Evolutionary conservation across 2,113 vertebrate genomes (phyloP), one percentile per base, ranked within the genome.

Genomic region (Microtus ochrogaster): DNA sequence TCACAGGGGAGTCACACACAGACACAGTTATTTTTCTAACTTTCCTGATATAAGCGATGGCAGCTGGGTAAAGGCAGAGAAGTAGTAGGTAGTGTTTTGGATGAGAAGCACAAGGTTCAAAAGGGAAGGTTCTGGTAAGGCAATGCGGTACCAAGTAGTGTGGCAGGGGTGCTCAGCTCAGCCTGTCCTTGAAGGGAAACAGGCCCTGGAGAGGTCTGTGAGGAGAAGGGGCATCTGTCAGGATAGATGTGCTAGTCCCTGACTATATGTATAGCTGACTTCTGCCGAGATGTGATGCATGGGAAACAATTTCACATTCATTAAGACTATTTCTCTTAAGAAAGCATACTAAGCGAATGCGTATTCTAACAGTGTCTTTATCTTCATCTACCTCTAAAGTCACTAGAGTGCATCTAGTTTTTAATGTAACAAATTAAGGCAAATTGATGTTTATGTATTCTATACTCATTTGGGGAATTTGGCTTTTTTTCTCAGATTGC

Each of bases 241-340:
- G 3, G 10, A n/a, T 6, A 3, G 30, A 0, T 12, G 33, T 66
- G 24, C 52, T 63, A 22, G 30, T 24, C 65, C 47, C n/a, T 61
- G 73, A 2, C 13, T n/a, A 39, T n/a, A 39, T 3, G 7, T 19
- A 9, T 22, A 17, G 10, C 24, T 72, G 66, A 61, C 19, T 77
- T 83, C n/a, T 24, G 2, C 14, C 16, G 0, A 13, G n/a, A 2
- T 4, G 11, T 17, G 30, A 17, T 39, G 11, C 14, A 26, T 24
- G 47, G n/a, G 70, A 65, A n/a, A 19, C 49, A 13, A 36, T 30
- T 66, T 77, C 8, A 3, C 8, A 0, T 36, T 70, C 11, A 1
- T 55, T 70, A 61, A 65, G 78, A 36, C 33, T 36, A 12, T 41
- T 74, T 90, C 7, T 7, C n/a, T 39, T 26, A 73, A 24, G 26